Conservation (phyloP, 92 coral and sea anemone species). For the Blastomussa wellsi region DNA sequence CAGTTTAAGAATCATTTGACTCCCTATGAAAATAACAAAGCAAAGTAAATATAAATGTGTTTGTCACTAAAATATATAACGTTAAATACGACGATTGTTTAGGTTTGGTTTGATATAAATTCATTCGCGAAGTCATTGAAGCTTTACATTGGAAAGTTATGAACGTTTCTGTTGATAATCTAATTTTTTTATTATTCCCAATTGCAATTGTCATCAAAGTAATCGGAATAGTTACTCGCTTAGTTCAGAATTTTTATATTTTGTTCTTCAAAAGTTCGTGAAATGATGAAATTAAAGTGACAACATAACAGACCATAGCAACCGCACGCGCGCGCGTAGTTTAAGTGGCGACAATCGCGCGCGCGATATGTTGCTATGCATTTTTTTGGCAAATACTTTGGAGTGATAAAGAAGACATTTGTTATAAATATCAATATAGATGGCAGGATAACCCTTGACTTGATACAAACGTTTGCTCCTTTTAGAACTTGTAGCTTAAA, state of each 20-base stretch:
- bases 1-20: not conserved
- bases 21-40: not conserved
- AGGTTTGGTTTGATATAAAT: not conserved
- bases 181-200: not conserved
- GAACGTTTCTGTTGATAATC: not conserved
- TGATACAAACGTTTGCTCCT: too few relatives aligned
- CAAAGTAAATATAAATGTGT: conserved; percentile 5
- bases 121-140: not conserved
- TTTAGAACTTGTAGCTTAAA: too few relatives aligned
- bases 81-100: not conserved
- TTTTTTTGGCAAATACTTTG: not conserved
- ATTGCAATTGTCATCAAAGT: not conserved
- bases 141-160: not conserved
- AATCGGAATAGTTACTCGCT: not conserved
- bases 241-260: not conserved
- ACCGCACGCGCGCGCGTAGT: conserved; percentile 28
- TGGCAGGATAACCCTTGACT: not conserved
- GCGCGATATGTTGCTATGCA: not conserved
- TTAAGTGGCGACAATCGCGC: not conserved
- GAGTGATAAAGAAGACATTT: not conserved
- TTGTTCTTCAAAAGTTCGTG: not conserved
- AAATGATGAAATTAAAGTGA: not conserved
- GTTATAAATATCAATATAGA: not conserved
- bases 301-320: conserved; percentile 41
- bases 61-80: not conserved